Conservation (phyloP, 2,888 invertebrate genomes). For the Lithophane socia region DNA sequence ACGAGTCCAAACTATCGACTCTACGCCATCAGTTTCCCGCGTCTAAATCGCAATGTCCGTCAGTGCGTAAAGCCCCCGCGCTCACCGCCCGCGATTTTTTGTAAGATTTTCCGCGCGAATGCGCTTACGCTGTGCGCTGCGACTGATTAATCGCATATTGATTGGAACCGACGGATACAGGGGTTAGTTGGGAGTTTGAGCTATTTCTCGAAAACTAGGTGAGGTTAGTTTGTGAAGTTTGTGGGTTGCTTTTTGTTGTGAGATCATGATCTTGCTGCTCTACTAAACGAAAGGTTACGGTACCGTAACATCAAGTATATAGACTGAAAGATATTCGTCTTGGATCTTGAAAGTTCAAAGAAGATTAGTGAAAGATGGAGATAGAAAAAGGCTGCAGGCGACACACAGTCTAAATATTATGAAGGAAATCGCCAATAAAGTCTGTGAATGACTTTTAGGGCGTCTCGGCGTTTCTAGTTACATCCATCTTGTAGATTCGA, state of each 20-base stretch:
- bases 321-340: neutral
- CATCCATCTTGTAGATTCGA: neutral
- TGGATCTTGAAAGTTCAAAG: neutral
- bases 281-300: neutral
- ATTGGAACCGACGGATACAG: conserved; percentile 79
- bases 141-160: conserved; percentile 90
- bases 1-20: conserved; percentile 62
- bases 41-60: conserved; percentile 78
- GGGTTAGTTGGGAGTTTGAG: conserved; percentile 65
- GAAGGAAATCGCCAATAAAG: neutral
- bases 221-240: conserved; percentile 27
- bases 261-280: neutral
- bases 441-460: neutral
- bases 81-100: conserved; percentile 83
- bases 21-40: conserved; percentile 68
- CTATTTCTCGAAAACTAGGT: conserved; percentile 55
- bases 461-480: neutral
- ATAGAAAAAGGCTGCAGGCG: neutral
- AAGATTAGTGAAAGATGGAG: neutral
- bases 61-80: conserved; percentile 80
- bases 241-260: conserved; percentile 17
- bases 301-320: neutral
- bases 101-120: conserved; percentile 89
- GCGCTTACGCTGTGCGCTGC: conserved; percentile 84
- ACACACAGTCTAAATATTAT: neutral